Conservation (phyloP, 2,888 invertebrate species). For the Pseudococcus jackbeardsleyi region DNA sequence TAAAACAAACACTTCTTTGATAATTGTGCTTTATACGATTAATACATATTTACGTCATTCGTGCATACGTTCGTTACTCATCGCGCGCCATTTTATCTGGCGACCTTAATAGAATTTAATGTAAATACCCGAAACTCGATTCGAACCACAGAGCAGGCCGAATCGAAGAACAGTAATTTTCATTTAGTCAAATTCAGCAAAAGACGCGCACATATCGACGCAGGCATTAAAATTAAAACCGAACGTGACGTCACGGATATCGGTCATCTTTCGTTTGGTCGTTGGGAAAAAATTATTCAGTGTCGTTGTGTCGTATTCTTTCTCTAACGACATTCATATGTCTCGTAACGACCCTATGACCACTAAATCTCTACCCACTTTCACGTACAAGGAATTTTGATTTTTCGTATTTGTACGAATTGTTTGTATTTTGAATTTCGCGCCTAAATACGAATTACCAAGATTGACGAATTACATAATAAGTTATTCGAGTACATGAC, state of each 20-base stretch:
- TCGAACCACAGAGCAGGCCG: neutral
- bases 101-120: slow-evolving; percentile 45
- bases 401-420: neutral
- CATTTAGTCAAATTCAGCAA: neutral
- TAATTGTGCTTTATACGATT: slow-evolving; percentile 46
- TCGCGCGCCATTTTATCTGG: slow-evolving; percentile 48
- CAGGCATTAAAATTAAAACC: neutral
- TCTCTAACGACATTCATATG: no score
- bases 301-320: neutral
- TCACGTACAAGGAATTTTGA: neutral
- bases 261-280: neutral
- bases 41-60: slow-evolving; percentile 45
- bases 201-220: neutral
- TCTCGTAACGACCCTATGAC: no score
- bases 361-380: neutral
- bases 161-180: neutral
- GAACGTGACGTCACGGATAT: neutral
- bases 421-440: slow-evolving; percentile 11
- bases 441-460: slow-evolving; percentile 20
- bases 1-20: slow-evolving; percentile 49
- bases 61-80: slow-evolving; percentile 26
- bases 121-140: neutral
- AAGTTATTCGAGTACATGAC: neutral
- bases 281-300: neutral
- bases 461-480: neutral